These are phyloP conservation scores for Pelosia muscerda DNA, from an alignment of 2,888 invertebrate species.

Conservation along the genomic window DNA sequence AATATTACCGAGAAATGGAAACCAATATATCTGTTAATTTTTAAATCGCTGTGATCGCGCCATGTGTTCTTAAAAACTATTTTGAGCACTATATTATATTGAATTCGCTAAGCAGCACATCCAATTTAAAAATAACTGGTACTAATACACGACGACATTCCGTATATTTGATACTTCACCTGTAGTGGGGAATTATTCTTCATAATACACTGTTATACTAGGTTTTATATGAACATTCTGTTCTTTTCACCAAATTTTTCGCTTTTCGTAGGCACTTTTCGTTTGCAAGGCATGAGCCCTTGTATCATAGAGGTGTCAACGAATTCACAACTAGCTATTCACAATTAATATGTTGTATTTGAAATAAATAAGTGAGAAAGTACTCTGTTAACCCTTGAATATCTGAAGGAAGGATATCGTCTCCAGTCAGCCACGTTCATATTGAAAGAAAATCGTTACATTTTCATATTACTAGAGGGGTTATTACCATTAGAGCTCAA, in stretches of 20 bases:
- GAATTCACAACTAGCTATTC: not conserved
- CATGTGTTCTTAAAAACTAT: conserved; percentile 5
- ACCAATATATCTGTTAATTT: not conserved
- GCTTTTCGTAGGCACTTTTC: not conserved
- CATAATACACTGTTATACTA: not conserved
- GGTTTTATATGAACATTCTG: not conserved
- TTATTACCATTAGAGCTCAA: not conserved
- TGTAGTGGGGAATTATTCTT: not conserved
- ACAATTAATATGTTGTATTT: not conserved
- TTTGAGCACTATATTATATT: not conserved
- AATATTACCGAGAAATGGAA: not conserved
- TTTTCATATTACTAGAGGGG: not conserved
- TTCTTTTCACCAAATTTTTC: not conserved
- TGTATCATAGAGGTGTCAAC: not conserved
- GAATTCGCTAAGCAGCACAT: not conserved
- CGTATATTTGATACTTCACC: not conserved
- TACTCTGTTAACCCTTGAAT: not conserved
- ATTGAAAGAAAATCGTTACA: not conserved
- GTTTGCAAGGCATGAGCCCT: too few relatives aligned
- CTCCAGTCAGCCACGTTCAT: not conserved
- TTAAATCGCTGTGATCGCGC: not conserved
- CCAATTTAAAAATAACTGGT: conserved; percentile 10
- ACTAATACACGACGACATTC: not conserved
- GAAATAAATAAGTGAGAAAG: not conserved
- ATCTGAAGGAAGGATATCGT: not conserved